Base-by-base conservation (phyloP, 2,113 vertebrate genomes). In the Sander vitreus region DNA sequence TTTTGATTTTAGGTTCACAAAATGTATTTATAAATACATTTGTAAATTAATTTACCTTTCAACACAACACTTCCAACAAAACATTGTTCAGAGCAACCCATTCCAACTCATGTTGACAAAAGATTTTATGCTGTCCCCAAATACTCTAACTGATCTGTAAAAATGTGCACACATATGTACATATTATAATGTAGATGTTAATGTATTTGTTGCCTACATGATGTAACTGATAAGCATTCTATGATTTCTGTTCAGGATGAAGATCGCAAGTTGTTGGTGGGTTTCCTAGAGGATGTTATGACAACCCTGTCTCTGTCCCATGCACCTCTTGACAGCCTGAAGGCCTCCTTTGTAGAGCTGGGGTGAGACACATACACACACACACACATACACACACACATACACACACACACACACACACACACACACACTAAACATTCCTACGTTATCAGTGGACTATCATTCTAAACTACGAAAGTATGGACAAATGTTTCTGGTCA, bases 221-320 rank as follows among this genome's bases (percentile, higher is more conserved):
- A 59, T 65, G 13, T 33, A 16, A 73, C 12, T 51, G 25, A 70
- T 21, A 66, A 78, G 53, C 16, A 23, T 62, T 23, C 1, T 50
- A 4, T 72, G 0, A 27, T 48, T 51, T 70, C 27, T 57, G 10
- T 59, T 3, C 80, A 99, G 98, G 98, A 99, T 86, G 98, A 99
- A 93, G 98, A 99, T 87, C 96, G 98, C 25, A 99, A 99, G 89
- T 95, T 99, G 71, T 89, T 99, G 45, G 96, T 99, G 79, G 98
- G 98, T 81, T 99, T 99, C 94, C 93, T 99, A 48, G 98, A 99
- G 93, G 98, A 99, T 80, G 98, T 99, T 45, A 99, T 99, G 98
- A 99, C 97, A 11, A 97, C 98, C 72, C 96, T 99, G 66, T 99
- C 98, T 5, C 88, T 99, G 25, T 99, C 98, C 33, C 96, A 99